Base-by-base conservation (phyloP, 1,140 invertebrate species). In the Battus philenor region DNA sequence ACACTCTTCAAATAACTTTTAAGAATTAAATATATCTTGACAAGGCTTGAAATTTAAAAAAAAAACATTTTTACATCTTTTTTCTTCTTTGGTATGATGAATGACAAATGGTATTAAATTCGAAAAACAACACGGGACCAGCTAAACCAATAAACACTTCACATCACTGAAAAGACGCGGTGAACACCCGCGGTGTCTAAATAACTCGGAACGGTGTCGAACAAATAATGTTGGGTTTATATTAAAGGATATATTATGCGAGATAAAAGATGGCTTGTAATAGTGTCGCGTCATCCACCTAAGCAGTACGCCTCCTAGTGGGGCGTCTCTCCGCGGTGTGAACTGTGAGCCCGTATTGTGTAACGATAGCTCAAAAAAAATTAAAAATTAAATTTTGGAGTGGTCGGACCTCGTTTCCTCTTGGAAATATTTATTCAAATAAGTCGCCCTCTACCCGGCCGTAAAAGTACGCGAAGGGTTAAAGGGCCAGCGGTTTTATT, bases 351-450 rank as follows among this genome's bases (percentile, higher is more conserved):
- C n/a, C n/a, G 62, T 58, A 58, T 62, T 58, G 52, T 67, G 52
- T 58, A 62, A 38, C 55, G 43, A 55, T 44, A 51, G 44, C 54
- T 56, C 44, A 50, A 53, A 50, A 76, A 67, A 71, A 68, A 63
- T 60, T 67, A 73, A 47, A 65, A 69, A 71, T 68, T 63, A 75
- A 75, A 75, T 68, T n/a, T n/a, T n/a, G n/a, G n/a, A n/a, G n/a
- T n/a, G n/a, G n/a, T n/a, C n/a, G n/a, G n/a, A 55, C 39, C 50
- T 60, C 53, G 59, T 52, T 59, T 58, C 48, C 56, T 57, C 74
- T 69, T 60, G 61, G 59, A 81, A 74, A 80, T 84, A 81, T 81
- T 80, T 81, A 84, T 81, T 84, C 69, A 84, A 84, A 84, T 84
- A 81, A 79, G 73, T 78, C 68, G 67, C 74, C 72, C 77, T 78